A percentile compares a stretch with the other conserved stretches of the same genome.
Conservation (phyloP, 1,140 invertebrate species). For the Copidosoma floridanum region DNA sequence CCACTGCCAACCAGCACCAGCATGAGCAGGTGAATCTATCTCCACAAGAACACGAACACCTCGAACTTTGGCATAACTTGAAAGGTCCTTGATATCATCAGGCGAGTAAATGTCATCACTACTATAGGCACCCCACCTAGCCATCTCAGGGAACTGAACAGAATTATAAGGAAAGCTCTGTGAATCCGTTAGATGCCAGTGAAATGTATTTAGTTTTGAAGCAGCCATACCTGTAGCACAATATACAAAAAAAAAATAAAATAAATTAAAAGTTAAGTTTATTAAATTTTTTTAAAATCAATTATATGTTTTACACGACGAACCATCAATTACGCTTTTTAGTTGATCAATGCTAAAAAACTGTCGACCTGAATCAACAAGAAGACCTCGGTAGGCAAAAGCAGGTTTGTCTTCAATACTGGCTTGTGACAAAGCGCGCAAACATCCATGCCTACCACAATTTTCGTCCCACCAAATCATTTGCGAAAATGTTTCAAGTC, state of each 20-base stretch:
- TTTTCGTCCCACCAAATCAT: constrained; percentile 75
- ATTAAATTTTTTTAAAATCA: too few relatives aligned
- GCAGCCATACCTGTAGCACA: constrained; percentile 63
- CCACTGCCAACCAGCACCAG: constrained; percentile 82
- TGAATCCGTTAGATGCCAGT: constrained; percentile 83
- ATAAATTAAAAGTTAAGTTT: too few relatives aligned
- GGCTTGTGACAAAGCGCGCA: constrained; percentile 58
- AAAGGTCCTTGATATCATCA: constrained; percentile 67
- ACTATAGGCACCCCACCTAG: constrained; percentile 71
- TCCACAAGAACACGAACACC: constrained; percentile 78
- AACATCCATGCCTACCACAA: constrained; percentile 59
- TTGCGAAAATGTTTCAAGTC: constrained; percentile 75
- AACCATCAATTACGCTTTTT: constrained; percentile 69
- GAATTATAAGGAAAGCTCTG: constrained; percentile 83
- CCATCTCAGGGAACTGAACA: constrained; percentile 70
- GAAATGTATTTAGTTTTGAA: constrained; percentile 81
- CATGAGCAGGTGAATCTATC: constrained; percentile 83
- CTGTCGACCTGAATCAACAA: constrained; percentile 76
- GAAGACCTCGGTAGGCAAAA: constrained; percentile 70
- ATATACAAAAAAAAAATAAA: background rate
- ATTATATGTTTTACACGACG: too few relatives aligned
- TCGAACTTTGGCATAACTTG: constrained; percentile 69
- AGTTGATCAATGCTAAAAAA: constrained; percentile 67
- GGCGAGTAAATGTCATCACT: constrained; percentile 68
- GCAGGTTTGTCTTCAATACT: constrained; percentile 67